These are phyloP conservation scores for Novumbra hubbsi DNA, from an alignment of 2,797 vertebrate species.

Conservation along the genomic window DNA sequence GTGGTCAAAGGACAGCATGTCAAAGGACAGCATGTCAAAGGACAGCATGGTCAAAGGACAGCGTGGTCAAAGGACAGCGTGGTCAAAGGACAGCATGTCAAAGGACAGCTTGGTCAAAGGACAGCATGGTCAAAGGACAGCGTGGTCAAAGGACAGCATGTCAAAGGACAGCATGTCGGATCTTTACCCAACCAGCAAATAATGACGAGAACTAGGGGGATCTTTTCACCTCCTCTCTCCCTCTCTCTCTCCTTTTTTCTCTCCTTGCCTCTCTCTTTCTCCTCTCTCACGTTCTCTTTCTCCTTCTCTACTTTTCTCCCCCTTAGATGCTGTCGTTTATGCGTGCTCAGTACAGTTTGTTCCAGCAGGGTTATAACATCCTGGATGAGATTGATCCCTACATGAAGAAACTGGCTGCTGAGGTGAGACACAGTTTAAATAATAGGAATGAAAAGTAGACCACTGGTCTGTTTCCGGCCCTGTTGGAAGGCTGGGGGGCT, in stretches of 20 bases:
- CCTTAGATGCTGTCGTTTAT: constrained; percentile 97
- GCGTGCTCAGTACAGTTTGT: constrained; percentile 93
- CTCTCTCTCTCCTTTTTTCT: not conserved
- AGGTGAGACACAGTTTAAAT: constrained; percentile 75
- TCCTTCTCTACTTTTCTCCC: not conserved
- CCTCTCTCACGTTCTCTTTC: not conserved
- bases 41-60: not conserved
- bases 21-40: no score
- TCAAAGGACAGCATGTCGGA: not conserved
- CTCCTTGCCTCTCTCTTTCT: not conserved
- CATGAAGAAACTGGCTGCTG: constrained; percentile 92
- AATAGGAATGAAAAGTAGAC: not conserved
- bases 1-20: not conserved
- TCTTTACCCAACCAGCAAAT: not conserved
- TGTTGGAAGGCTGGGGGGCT: no score
- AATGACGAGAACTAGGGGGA: not conserved
- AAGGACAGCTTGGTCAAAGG: no score
- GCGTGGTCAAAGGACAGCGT: not conserved
- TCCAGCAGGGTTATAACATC: constrained; percentile 93
- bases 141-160: not conserved
- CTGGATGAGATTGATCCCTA: constrained; percentile 93
- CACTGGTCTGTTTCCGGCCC: no score
- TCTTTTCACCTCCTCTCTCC: not conserved
- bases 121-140: not conserved
- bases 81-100: not conserved